Evolutionary conservation across 2,113 vertebrate species (phyloP).

Genomic region (Urocolius indicus): DNA sequence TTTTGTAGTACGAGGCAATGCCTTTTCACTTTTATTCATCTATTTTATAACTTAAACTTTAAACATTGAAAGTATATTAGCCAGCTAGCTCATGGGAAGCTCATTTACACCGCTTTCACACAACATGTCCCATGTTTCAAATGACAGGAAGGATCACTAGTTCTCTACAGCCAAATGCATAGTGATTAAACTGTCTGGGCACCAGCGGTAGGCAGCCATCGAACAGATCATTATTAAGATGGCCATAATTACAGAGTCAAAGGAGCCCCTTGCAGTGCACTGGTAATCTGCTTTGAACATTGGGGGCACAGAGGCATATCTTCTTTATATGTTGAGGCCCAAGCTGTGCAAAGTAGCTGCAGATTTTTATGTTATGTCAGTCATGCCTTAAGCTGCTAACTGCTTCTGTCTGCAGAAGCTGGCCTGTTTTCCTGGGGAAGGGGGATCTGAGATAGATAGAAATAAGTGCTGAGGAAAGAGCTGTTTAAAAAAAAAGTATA

Average conservation of each 20-base stretch:
- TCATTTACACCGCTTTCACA: constrained; percentile 42
- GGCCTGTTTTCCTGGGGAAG: constrained; percentile 9
- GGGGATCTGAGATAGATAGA: constrained; percentile 22
- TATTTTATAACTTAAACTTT: constrained; percentile 30
- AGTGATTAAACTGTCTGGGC: constrained; percentile 69
- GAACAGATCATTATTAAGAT: constrained; percentile 61
- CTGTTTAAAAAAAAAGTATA: constrained; percentile 42
- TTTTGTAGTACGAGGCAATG: not conserved
- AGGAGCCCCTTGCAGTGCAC: not conserved
- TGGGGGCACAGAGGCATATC: constrained; percentile 73
- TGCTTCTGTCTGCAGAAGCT: constrained; percentile 58
- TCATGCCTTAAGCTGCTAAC: constrained; percentile 39
- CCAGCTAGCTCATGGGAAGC: not conserved
- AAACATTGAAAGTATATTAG: constrained; percentile 3
- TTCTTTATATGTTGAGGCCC: constrained; percentile 72
- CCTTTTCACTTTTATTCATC: not conserved
- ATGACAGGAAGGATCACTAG: constrained; percentile 48
- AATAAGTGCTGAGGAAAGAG: constrained; percentile 58
- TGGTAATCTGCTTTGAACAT: constrained; percentile 81
- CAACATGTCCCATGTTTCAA: constrained; percentile 51
- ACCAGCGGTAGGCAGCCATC: constrained; percentile 39
- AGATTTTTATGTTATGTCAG: constrained; percentile 60
- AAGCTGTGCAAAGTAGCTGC: constrained; percentile 61
- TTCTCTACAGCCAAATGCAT: constrained; percentile 5
- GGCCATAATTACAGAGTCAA: constrained; percentile 64